Evolutionary conservation across 1,140 invertebrate species (phyloP).

Genomic region (Chironomus striatipennis): DNA sequence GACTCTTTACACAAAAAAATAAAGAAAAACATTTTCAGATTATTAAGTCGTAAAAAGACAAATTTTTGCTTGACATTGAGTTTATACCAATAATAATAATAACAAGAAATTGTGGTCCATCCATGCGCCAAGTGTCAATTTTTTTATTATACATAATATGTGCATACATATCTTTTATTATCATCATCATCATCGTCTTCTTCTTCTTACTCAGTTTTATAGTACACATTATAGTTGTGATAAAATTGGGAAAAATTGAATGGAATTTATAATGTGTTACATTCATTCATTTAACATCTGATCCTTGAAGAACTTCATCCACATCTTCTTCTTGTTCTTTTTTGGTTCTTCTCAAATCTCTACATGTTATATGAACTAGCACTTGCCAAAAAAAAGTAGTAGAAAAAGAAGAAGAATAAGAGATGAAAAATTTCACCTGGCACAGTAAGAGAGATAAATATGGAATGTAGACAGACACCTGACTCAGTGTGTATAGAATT

Average conservation of each 20-base stretch:
- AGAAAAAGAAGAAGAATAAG: no score
- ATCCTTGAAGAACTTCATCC: background rate
- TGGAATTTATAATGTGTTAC: background rate
- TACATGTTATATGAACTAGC: background rate
- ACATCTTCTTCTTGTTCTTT: no score
- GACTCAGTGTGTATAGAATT: background rate
- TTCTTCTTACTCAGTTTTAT: background rate
- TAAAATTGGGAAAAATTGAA: no score
- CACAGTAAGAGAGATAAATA: background rate
- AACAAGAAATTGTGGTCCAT: conserved; percentile 13
- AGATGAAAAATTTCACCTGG: background rate
- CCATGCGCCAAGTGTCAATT: conserved; percentile 6
- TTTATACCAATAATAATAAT: background rate
- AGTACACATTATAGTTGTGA: background rate
- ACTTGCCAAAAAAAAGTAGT: background rate
- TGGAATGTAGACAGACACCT: background rate
- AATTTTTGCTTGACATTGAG: background rate
- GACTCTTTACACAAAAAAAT: background rate
- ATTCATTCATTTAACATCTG: background rate
- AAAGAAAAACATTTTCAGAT: background rate
- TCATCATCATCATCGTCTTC: background rate
- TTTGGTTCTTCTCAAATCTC: background rate
- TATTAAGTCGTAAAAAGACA: background rate
- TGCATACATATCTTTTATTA: no score
- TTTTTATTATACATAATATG: background rate